Evolutionary conservation across 2,797 vertebrate genomes (phyloP), one percentile per base, ranked within the genome.

Genomic region (Tympanoctomys barrerae): DNA sequence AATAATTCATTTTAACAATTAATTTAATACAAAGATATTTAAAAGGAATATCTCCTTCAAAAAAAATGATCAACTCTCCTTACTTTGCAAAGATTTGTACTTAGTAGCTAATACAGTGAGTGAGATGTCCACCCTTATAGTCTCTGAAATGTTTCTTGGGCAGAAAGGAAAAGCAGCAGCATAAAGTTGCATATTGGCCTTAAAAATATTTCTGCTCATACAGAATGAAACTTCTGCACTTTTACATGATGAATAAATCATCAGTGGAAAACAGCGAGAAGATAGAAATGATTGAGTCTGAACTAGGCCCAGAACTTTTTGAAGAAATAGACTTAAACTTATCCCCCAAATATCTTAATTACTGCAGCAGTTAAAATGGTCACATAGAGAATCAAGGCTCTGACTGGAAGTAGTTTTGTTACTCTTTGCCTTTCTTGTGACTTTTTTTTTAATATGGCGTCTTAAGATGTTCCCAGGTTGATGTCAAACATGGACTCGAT

Each of bases 1-100:
- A 86, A 96, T 95, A 92, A 78, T 79, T 84, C 22, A 89, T 90
- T 90, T 89, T 93, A 95, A 70, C 75, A 96, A 83, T 96, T 95
- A 91, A 92, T 88, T 90, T 87, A 96, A 52, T 93, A 92, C 83
- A 94, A n/a, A 90, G 52, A 49, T 80, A n/a, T 68, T n/a, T 68
- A 42, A 92, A 92, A 91, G 54, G 5, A 46, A 93, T 84, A 7
- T 87, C n/a, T 68, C 59, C 78, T 88, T 89, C 31, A 73, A 77
- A 94, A 92, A 89, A 93, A 87, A 66, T 70, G 68, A 66, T 42
- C 46, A 59, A 94, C 64, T 89, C 36, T 90, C 1, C 22, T 28
- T 77, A 42, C 36, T 5, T 84, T 83, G 73, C 39, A 86, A 93
- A 75, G 39, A 49, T 79, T 94, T 93, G 46, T 68, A 61, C 39